Base-by-base conservation (phyloP, 2,113 vertebrate species). In the Erinaceus europaeus region DNA sequence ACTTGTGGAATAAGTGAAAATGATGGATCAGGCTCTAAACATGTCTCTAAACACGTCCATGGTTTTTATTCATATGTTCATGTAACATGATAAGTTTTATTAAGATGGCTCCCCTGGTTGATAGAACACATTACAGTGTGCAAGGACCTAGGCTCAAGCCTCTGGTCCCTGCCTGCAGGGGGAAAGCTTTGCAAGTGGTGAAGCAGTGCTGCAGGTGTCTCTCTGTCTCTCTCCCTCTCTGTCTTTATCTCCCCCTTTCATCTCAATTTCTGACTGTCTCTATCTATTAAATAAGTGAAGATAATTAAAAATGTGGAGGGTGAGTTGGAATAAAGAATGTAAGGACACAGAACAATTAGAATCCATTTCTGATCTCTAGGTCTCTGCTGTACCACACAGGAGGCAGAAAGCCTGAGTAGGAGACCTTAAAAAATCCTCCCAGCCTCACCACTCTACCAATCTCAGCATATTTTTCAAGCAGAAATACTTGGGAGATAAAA, bases 401-500 rank as follows among this genome's bases (percentile, higher is more conserved):
- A 67, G 48, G 38, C 48, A 52, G 84, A 81, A 10, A 29, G 17
- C 13, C 57, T 73, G 55, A 79, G 46, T 62, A 65, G 65, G 36
- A 69, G 68, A 34, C 20, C 61, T 78, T 40, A 15, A 13, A 82
- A 74, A 23, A 65, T 18, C n/a, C 14, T 78, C 62, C 75, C n/a
- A 72, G 38, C 36, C 18, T 21, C 65, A 78, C 55, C 32, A 40
- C 65, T 74, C n/a, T 82, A 9, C 29, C 62, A 85, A 84, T 34
- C 59, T 67, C n/a, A 71, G 12, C 91, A 50, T 71, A 82, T 91
- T 93, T 93, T 27, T 52, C 74, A 12, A 6, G 69, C n/a, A 87
- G 91, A 91, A 91, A 77, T 80, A 36, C 86, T 73, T 81, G 57
- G 81, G 75, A 93, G 94, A 84, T 90, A 91, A 93, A 94, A 95